Base-by-base conservation (phyloP, 2,888 invertebrate genomes). In the Idaea biselata region DNA sequence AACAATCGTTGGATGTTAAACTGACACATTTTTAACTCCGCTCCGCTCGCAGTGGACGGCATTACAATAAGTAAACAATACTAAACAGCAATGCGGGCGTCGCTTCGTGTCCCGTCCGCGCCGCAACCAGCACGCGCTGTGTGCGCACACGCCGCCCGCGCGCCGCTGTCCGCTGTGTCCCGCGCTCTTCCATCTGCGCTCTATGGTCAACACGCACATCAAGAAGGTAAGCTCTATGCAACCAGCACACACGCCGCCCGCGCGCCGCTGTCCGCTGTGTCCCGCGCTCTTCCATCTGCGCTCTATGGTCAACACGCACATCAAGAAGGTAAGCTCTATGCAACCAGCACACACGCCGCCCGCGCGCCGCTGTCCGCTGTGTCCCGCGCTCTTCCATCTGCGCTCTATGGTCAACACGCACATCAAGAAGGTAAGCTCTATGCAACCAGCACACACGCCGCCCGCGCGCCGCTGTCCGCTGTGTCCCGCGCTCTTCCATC, bases 361-460 rank as follows among this genome's bases (percentile, higher is more conserved):
- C 58, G 63, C 87, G 60, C 81, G 86, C 0, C 88, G 89, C 67
- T 92, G 91, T 60, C 91, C 91, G 73, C 86, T 92, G 4, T 92
- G 91, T 61, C 91, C 91, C 17, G 88, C 91, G 63, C 86, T 90
- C 7, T 92, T 92, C 84, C 91, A 92, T 25, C 83, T 91, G 18
- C 73, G 86, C 16, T 91, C 91, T 17, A 89, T 91, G 89, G 89
- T 91, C 84, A 91, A 90, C 80, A 80, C 91, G 63, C 91, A 92
- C 60, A 77, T 92, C 59, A 87, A 86, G 70, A 90, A 89, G 87
- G 91, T 89, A 70, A 11, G n/a, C n/a, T n/a, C n/a, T 55, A 33
- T 25, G 5, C 25, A 1, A 25, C 25, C 25, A 25, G 84, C 91
- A 1, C 91, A 91, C 81, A 79, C 89, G 0, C 85, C 80, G 56